Base-by-base conservation (phyloP, 2,888 invertebrate species). In the Orthonychiurus folsomi region DNA sequence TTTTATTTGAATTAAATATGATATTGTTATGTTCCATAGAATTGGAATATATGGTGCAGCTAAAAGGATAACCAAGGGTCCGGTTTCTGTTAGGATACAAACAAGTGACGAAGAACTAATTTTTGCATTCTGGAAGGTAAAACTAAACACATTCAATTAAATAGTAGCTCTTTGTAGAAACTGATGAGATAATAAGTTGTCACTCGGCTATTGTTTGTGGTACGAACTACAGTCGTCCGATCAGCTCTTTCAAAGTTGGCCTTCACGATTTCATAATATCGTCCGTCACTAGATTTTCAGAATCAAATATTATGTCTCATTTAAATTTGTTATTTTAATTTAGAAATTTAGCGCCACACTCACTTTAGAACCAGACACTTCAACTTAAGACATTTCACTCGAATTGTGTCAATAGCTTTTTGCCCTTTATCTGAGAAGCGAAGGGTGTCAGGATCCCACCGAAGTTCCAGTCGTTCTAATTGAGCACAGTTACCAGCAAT, bases 161-260 rank as follows among this genome's bases (percentile, higher is more conserved):
- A 99, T 75, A 97, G 85, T 59, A 99, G 82, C 75, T 99, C 94
- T 76, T 89, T 92, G 77, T 95, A 99, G 79, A 91, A 92, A 69
- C 86, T 85, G 53, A 97, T 82, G 64, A 97, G 82, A 77, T 95
- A 92, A 76, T 94, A 93, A 74, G 93, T 89, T 54, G 94, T 93
- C 12, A 96, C 95, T 66, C 89, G 83, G 77, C 95, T 97, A 80
- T 93, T 96, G 67, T 94, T 97, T 2, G 93, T 90, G 1, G 97
- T 95, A 63, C 99, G 82, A 0, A 99, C 97, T 12, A 99, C 96
- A 0, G 96, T 96, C 72, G 86, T 85, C 70, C 99, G 84, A 79
- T 97, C 99, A 1, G 99, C 97, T 74, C 99, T 84, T 79, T 99
- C 97, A 78, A 97, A 99, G 80, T 99, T 99, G 0, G 97, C 97